phyloP scores from a whole-genome alignment of 2,888 invertebrate species.

The Hyposoter didymator region DNA sequence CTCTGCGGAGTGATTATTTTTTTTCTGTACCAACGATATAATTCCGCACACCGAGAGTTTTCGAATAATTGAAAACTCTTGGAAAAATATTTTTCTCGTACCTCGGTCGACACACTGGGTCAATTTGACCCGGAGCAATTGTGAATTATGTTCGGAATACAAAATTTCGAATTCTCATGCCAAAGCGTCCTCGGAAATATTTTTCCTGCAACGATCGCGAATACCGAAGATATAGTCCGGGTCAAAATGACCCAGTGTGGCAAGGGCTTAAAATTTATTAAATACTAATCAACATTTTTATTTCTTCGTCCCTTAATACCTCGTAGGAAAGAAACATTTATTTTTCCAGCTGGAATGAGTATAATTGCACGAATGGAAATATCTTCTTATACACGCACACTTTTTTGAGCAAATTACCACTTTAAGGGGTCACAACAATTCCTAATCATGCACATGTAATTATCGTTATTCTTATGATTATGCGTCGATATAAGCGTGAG shows the following conservation, averaged over 20 bases:
- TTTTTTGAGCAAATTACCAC: conserved; percentile 60
- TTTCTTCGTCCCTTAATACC: conserved; percentile 45
- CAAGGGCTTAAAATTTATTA: conserved; percentile 18
- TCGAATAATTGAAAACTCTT: neutral
- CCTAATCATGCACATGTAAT: conserved; percentile 25
- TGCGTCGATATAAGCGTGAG: conserved; percentile 28
- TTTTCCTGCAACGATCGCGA: neutral
- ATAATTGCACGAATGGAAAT: conserved; percentile 59
- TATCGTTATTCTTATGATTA: conserved; percentile 8
- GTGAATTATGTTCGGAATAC: too few relatives aligned
- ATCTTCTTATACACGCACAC: neutral
- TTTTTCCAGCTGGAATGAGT: conserved; percentile 12
- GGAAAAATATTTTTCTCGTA: neutral
- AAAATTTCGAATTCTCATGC: too few relatives aligned
- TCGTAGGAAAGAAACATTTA: neutral
- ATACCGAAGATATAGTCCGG: too few relatives aligned
- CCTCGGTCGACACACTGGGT: too few relatives aligned
- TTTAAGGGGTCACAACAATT: conserved; percentile 15
- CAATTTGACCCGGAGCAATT: too few relatives aligned
- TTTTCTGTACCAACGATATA: conserved; percentile 9
- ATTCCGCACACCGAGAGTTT: conserved; percentile 4
- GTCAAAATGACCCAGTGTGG: too few relatives aligned
- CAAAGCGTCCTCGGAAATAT: too few relatives aligned
- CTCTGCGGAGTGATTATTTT: conserved; percentile 43
- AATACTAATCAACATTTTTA: conserved; percentile 15